Evolutionary conservation across 2,797 vertebrate genomes (phyloP), one percentile per base, ranked within the genome.

Genomic region (Artibeus jamaicensis): DNA sequence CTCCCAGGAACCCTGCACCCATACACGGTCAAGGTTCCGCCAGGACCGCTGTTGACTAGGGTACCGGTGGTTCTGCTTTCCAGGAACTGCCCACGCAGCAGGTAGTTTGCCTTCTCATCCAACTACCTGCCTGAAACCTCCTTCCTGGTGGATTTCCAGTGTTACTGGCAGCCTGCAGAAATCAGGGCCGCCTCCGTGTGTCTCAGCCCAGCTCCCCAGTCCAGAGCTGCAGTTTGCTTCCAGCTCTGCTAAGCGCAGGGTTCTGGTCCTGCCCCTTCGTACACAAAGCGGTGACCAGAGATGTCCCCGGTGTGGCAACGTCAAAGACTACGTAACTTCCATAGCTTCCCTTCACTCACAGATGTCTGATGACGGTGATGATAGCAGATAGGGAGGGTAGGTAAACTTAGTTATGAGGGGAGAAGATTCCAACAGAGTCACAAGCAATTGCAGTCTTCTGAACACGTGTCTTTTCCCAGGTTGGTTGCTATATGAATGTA

Each of bases 191-290:
- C 21, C 15, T 32, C 78, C 9, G 4, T 4, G 9, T 12, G 26
- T 34, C n/a, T 9, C 48, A 32, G 42, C 50, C 57, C 85, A 29
- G 34, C 34, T 42, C 29, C 65, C 42, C 0, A 0, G 34, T 3
- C 2, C 10, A 4, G 3, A 29, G 16, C 44, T 0, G 7, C 11
- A 1, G 16, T 2, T 14, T 7, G 16, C 67, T 37, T n/a, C 29
- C 9, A 14, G 37, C 32, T 15, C 59, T 11, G 5, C 59, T 5
- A 7, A 24, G 10, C 1, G 11, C 14, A 2, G 6, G 0, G 16
- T 6, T 34, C 57, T 44, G 0, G 6, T 5, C 34, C 76, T 15
- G 46, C 18, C 10, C 2, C 1, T 7, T 9, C 18, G 9, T 10
- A 9, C 44, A 9, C 79, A 84, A 2, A 42, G 37, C 34, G 2